phyloP scores from a whole-genome alignment of 2,113 vertebrate genomes.

The Pterocles burchelli region DNA sequence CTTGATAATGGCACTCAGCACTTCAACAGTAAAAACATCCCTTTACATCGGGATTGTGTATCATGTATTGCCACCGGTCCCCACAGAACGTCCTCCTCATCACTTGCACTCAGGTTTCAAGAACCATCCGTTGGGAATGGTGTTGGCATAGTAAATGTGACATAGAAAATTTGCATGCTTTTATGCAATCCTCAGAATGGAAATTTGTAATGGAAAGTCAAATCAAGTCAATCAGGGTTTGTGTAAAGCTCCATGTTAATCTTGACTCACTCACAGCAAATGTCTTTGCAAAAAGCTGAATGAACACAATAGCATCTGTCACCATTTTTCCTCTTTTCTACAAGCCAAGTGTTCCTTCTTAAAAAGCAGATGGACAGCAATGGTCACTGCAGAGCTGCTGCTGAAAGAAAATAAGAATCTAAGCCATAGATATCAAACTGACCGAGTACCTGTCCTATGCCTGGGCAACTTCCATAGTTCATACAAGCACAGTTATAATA shows the following conservation, averaged over 20 bases:
- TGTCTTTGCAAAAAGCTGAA: background rate
- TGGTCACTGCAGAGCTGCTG: background rate
- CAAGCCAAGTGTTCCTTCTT: background rate
- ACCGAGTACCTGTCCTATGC: background rate
- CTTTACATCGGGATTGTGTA: background rate
- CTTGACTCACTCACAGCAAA: background rate
- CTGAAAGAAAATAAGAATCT: background rate
- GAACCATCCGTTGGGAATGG: background rate
- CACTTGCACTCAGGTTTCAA: background rate
- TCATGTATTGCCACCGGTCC: background rate
- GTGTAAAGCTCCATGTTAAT: background rate
- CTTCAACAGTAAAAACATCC: background rate
- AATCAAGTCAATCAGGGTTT: background rate
- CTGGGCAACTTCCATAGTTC: background rate
- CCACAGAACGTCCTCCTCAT: background rate
- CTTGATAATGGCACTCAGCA: background rate
- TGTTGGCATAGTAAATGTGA: background rate
- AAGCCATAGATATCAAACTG: background rate
- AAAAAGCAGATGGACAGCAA: fast-evolving
- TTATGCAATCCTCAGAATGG: background rate
- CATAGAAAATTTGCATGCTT: background rate
- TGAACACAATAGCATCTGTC: background rate
- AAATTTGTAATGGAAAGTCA: background rate
- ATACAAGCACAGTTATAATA: background rate
- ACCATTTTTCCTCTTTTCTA: background rate